Conservation (phyloP, 2,888 invertebrate genomes). For the Eilema caniola region DNA sequence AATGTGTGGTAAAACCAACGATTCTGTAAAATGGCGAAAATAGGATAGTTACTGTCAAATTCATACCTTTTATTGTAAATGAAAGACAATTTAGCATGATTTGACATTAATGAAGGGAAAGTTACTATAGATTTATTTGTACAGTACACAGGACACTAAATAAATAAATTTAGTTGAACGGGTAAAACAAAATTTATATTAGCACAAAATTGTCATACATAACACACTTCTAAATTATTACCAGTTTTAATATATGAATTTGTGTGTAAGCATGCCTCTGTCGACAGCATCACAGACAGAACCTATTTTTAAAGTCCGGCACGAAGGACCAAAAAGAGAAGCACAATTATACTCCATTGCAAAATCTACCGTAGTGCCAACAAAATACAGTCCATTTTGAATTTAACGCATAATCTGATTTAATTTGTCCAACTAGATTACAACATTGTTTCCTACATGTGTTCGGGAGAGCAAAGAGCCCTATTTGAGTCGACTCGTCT, state of each 20-base stretch:
- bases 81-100: no score
- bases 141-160: no score
- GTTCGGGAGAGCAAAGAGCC: conserved; percentile 61
- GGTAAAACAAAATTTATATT: no score
- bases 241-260: conserved; percentile 14
- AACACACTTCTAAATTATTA: neutral
- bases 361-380: conserved; percentile 1
- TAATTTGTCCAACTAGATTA: conserved; percentile 70
- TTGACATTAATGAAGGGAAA: no score
- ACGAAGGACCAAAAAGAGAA: conserved; percentile 29
- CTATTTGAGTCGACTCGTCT: conserved; percentile 61
- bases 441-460: conserved; percentile 68
- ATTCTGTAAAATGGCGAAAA: no score
- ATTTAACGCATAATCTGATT: conserved; percentile 51
- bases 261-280: conserved; percentile 32
- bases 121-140: no score
- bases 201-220: neutral
- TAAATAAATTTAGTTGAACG: no score
- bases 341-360: neutral
- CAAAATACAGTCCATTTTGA: conserved; percentile 15
- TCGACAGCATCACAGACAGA: conserved; percentile 32
- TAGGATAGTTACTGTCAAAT: no score
- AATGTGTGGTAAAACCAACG: no score
- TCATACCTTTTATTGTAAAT: no score
- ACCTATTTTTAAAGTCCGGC: conserved; percentile 45